phyloP scores from a whole-genome alignment of 1,140 invertebrate species.

The Stegodyphus mimosarum region DNA sequence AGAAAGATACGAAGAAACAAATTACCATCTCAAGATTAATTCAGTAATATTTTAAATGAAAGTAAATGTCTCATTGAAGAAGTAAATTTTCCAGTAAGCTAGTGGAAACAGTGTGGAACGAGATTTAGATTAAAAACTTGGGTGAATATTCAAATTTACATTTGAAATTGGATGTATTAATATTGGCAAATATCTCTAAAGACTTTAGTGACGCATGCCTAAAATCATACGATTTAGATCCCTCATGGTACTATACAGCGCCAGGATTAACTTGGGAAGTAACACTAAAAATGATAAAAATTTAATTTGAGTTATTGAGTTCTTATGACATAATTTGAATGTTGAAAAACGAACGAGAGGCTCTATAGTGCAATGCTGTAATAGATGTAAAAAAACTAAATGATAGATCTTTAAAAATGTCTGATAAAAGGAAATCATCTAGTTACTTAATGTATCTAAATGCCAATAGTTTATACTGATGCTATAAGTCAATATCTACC shows the following conservation, averaged over 20 bases:
- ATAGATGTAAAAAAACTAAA: slow-evolving; percentile 63
- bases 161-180: slow-evolving; percentile 61
- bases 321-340: slow-evolving; percentile 61
- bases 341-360: slow-evolving; percentile 65
- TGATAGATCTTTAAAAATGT: slow-evolving; percentile 62
- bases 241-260: slow-evolving; percentile 27
- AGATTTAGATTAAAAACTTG: slow-evolving; percentile 63
- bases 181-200: slow-evolving; percentile 64
- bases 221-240: slow-evolving; percentile 40
- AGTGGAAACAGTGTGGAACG: slow-evolving; percentile 63
- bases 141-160: slow-evolving; percentile 64
- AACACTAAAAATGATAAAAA: slow-evolving; percentile 8
- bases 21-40: slow-evolving; percentile 1
- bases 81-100: slow-evolving; percentile 11
- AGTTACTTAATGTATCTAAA: slow-evolving; percentile 64
- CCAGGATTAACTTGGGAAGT: slow-evolving; percentile 16
- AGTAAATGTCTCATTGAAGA: background rate
- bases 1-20: slow-evolving; percentile 1
- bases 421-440: slow-evolving; percentile 60
- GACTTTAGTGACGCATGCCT: slow-evolving; percentile 63
- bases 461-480: slow-evolving; percentile 64
- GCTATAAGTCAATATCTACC: slow-evolving; percentile 58
- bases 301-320: slow-evolving; percentile 34
- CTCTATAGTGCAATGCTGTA: slow-evolving; percentile 59
- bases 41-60: slow-evolving; percentile 8